Conservation (phyloP, 2,797 vertebrate species). For the Coregonus sp. region DNA sequence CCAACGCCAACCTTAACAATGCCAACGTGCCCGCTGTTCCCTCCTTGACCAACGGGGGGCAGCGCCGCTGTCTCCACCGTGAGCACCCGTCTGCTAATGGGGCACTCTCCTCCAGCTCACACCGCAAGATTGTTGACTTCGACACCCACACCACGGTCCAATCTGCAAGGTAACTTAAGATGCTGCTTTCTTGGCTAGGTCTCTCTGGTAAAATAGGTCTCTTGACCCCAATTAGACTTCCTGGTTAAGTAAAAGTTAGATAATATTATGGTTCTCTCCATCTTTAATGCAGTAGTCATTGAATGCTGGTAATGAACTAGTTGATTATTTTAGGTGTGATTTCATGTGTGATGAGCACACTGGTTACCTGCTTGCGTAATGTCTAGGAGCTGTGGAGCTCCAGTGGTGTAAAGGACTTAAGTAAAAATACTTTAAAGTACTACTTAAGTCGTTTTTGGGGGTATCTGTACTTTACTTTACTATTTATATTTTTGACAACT, state of each 20-base stretch:
- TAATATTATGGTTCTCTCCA: background rate
- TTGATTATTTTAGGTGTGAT: background rate
- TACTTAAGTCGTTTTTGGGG: too few relatives aligned
- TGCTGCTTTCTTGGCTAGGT: background rate
- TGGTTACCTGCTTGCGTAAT: too few relatives aligned
- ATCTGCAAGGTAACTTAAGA: conserved; percentile 82
- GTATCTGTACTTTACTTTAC: too few relatives aligned
- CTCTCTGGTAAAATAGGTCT: background rate
- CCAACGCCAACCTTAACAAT: conserved; percentile 97
- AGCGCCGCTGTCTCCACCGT: conserved; percentile 60
- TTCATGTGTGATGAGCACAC: too few relatives aligned
- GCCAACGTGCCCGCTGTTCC: conserved; percentile 88
- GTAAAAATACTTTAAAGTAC: too few relatives aligned
- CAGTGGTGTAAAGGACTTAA: too few relatives aligned
- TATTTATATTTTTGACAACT: too few relatives aligned
- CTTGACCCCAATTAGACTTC: background rate
- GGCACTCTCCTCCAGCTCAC: conserved; percentile 56
- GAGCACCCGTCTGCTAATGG: conserved; percentile 67
- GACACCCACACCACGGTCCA: conserved; percentile 79
- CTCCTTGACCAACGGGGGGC: conserved; percentile 74
- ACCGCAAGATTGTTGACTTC: conserved; percentile 66
- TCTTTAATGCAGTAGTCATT: background rate
- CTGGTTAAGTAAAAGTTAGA: too few relatives aligned
- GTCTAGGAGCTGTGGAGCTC: too few relatives aligned
- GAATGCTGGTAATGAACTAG: background rate